Evolutionary conservation across 2,888 invertebrate species (phyloP), one percentile per base, ranked within the genome.

Genomic region (Clivina fossor): DNA sequence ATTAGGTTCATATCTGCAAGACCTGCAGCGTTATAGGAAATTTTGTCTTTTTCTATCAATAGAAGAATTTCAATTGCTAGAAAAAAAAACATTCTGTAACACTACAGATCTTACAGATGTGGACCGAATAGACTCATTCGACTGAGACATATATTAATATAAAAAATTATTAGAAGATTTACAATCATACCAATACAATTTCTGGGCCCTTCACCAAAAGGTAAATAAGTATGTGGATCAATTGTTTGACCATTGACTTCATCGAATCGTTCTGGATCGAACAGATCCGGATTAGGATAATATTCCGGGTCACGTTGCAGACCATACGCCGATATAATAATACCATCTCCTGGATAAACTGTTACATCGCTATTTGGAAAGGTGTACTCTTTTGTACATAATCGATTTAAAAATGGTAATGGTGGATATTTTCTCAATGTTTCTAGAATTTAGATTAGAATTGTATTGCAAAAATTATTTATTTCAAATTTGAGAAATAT

Each of bases 131-230:
- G n/a, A n/a, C n/a, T n/a, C n/a, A n/a, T n/a, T n/a, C n/a, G n/a
- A n/a, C n/a, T n/a, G n/a, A n/a, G n/a, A n/a, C n/a, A n/a, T n/a
- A n/a, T n/a, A n/a, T n/a, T n/a, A n/a, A n/a, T n/a, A n/a, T n/a
- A n/a, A n/a, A n/a, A n/a, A n/a, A n/a, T n/a, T n/a, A n/a, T n/a
- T n/a, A n/a, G 20, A 1, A 18, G 13, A 9, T 35, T 7, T 13
- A 35, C 9, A 4, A 32, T 26, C 18, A 13, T 55, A 58, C 58
- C 58, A 32, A 58, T 58, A 33, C 58, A 58, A 32, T 46, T 53
- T 30, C 57, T n/a, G 11, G 57, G 57, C 11, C 57, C 57, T 35
- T 51, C 57, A 15, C 58, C 58, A 33, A 58, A 58, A 3, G 58
- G 54, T 16, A 55, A 28, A 55, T 43, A 58, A 2, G 35, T 57